Percentiles rank a stretch among this genome's conserved stretches.
phyloP scores from a whole-genome alignment of 1,140 invertebrate species.

The Parasteatoda tepidariorum region DNA sequence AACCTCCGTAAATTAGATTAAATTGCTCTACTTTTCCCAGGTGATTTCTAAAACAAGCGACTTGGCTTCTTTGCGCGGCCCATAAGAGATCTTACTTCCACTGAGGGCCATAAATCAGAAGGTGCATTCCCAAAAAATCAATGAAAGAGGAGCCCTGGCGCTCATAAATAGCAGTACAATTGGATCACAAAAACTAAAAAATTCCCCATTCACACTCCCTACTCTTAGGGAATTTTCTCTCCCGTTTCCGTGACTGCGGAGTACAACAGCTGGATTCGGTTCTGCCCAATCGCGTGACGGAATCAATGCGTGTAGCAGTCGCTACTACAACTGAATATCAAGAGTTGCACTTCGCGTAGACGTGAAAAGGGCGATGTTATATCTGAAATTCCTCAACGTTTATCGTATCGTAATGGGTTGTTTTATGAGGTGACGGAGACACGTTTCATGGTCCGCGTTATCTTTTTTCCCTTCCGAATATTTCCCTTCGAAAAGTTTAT shows the following conservation, averaged over 20 bases:
- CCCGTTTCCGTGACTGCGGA: neutral
- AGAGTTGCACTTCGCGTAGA: constrained; percentile 14
- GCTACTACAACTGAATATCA: constrained; percentile 21
- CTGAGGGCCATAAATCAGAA: neutral
- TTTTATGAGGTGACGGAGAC: constrained; percentile 27
- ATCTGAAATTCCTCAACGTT: constrained; percentile 16
- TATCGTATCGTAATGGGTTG: constrained; percentile 15
- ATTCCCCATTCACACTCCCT: neutral
- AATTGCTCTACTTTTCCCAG: neutral
- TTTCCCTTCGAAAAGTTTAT: neutral
- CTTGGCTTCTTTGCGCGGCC: neutral
- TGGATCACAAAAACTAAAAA: neutral
- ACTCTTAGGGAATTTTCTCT: neutral
- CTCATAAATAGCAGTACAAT: neutral
- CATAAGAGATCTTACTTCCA: neutral
- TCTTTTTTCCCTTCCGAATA: neutral
- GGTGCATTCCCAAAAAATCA: neutral
- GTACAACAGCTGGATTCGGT: constrained; percentile 6
- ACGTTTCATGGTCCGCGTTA: constrained; percentile 13
- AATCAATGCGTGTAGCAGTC: constrained; percentile 20
- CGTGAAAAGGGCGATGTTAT: neutral
- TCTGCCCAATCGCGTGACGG: constrained; percentile 26
- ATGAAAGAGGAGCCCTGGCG: neutral
- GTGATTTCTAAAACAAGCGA: neutral
- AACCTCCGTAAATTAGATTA: neutral